These are phyloP conservation scores for Rhopalosiphum nymphaeae DNA, from an alignment of 2,888 invertebrate genomes.

Conservation along the genomic window DNA sequence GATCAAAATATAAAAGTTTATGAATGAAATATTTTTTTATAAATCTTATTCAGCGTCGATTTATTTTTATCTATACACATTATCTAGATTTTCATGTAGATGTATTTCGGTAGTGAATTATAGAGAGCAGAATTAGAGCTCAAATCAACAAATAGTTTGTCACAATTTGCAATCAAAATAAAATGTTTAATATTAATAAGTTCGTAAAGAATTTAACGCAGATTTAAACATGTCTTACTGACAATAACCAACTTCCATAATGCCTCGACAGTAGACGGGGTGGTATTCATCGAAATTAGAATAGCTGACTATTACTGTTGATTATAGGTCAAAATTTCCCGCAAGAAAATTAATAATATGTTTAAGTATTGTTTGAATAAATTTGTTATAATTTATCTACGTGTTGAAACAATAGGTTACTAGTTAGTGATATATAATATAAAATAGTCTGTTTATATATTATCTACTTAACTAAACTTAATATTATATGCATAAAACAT, in stretches of 20 bases:
- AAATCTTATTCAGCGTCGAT: not conserved
- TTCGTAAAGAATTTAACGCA: not conserved
- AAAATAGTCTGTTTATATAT: too few relatives aligned
- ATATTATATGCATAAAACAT: too few relatives aligned
- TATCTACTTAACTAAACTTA: too few relatives aligned
- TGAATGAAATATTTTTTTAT: constrained; percentile 1
- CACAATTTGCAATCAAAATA: not conserved
- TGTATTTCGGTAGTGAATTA: not conserved
- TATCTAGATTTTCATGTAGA: not conserved
- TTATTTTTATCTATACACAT: not conserved
- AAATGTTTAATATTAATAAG: not conserved
- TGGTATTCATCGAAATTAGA: not conserved
- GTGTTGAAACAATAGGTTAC: too few relatives aligned
- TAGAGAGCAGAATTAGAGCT: not conserved
- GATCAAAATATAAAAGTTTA: not conserved
- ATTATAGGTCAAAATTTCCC: not conserved
- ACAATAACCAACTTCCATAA: not conserved
- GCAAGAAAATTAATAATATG: too few relatives aligned
- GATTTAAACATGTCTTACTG: not conserved
- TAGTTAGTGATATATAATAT: too few relatives aligned
- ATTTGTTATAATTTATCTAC: too few relatives aligned
- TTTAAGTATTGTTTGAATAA: too few relatives aligned
- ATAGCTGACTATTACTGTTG: not conserved
- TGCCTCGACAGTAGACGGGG: not conserved
- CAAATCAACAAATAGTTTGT: not conserved